phyloP scores from a whole-genome alignment of 2,888 invertebrate genomes.

The Gastrophysa polygoni region DNA sequence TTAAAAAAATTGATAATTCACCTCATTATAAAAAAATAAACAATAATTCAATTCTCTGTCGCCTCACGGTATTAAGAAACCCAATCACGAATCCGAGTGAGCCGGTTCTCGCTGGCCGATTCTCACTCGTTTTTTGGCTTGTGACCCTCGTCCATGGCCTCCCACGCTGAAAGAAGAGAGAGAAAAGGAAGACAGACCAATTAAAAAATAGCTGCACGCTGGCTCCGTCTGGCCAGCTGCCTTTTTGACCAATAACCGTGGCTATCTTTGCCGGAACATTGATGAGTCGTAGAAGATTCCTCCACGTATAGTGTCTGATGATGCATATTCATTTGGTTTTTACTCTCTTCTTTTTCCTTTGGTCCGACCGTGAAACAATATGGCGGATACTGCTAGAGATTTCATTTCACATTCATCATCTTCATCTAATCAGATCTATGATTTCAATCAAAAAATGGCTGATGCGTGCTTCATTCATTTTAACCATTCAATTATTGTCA shows the following conservation, averaged over 20 bases:
- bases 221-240: conserved; percentile 49
- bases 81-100: too few species aligned
- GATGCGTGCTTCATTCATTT: too few species aligned
- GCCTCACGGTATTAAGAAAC: too few species aligned
- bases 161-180: conserved; percentile 44
- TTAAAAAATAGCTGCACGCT: conserved; percentile 58
- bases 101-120: too few species aligned
- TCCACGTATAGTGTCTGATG: conserved; percentile 45
- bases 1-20: too few species aligned
- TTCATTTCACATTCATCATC: too few species aligned
- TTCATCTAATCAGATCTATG: too few species aligned
- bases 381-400: too few species aligned
- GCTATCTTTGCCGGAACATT: conserved; percentile 45
- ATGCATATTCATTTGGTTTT: conserved; percentile 41
- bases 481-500: too few species aligned
- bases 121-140: conserved; percentile 27
- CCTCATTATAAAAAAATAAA: too few species aligned
- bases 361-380: conserved; percentile 19
- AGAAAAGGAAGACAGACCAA: conserved; percentile 53
- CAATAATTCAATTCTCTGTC: too few species aligned
- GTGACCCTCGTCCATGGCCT: conserved; percentile 38
- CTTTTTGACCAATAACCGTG: conserved; percentile 53
- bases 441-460: too few species aligned
- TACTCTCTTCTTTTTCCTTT: conserved; percentile 14
- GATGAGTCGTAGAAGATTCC: conserved; percentile 49